Percentiles rank a stretch among this genome's conserved stretches.
These are phyloP conservation scores for Agrypnia vestita DNA, from an alignment of 1,140 invertebrate genomes.

Conservation along the genomic window DNA sequence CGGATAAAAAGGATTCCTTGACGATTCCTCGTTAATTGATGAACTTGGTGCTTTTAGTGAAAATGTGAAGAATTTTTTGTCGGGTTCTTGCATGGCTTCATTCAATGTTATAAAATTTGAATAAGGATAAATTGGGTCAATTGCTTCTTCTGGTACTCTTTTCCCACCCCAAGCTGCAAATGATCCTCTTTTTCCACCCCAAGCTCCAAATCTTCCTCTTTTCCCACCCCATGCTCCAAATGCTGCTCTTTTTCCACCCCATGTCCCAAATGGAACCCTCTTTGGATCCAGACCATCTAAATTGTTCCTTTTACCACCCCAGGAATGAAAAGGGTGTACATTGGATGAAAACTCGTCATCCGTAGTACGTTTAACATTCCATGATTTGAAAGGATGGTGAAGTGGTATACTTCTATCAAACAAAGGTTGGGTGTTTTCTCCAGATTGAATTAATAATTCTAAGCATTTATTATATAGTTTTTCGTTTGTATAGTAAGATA, in stretches of 20 bases:
- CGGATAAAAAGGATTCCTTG: background rate
- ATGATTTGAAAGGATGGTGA: constrained; percentile 1
- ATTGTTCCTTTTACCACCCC: constrained; percentile 43
- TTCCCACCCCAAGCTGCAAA: constrained; percentile 53
- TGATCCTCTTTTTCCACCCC: background rate
- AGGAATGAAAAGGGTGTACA: constrained; percentile 38
- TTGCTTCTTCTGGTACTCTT: constrained; percentile 14
- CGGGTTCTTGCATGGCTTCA: constrained; percentile 9
- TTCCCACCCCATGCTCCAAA: constrained; percentile 47
- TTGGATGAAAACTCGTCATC: constrained; percentile 38
- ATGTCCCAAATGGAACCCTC: constrained; percentile 34
- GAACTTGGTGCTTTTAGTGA: background rate
- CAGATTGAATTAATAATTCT: background rate
- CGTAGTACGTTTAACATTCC: constrained; percentile 37
- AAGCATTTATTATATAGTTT: constrained; percentile 14
- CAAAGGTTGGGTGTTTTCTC: background rate
- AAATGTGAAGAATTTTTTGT: background rate
- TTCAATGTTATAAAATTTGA: background rate
- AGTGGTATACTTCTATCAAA: background rate
- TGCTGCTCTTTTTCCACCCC: constrained; percentile 46
- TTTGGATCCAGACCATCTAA: constrained; percentile 1
- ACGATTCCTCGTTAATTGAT: background rate
- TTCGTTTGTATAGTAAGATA: background rate
- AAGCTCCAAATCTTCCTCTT: background rate
- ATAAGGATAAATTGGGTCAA: background rate